Evolutionary conservation across 92 coral and sea anemone species (phyloP), one percentile per base, ranked within the genome.

Genomic region (Anthopleura xanthogrammica): DNA sequence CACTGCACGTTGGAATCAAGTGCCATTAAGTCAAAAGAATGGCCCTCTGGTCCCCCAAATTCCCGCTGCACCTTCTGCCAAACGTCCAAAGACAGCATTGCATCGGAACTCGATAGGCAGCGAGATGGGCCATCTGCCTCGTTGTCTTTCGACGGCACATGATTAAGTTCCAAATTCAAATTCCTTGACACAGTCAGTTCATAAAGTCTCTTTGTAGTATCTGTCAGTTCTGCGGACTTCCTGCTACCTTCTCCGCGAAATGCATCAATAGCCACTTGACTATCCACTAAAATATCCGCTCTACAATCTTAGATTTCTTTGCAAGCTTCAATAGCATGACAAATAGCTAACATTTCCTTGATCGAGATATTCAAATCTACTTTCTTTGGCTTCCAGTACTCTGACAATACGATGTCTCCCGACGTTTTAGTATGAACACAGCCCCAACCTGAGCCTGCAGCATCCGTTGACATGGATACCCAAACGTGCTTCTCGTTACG

Each of bases 61-160:
- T 55, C 54, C 52, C 22, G 16, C 14, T 84, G 65, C 46, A 85
- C 76, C 7, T 0, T 14, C 19, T 41, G 36, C 77, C 66, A 85
- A 24, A 24, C 7, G 36, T 36, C n/a, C 52, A 7, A 52, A 1
- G 79, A 66, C 12, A 78, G 22, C 55, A 14, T 66, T 16, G 66
- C 46, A 23, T 77, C 87, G n/a, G 23, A 12, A 16, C 57, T 57
- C 2, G 83, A 77, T 41, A 82, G 17, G 43, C 79, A 6, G 22
- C 86, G 52, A 48, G 52, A 48, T 48, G 89, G 85, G 16, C 75
- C 85, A 80, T 86, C 89, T 7, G 89, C 89, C 36, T 42, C 62
- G 24, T 86, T 86, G 12, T 23, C 88, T 1, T 50, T 48, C 13
- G 83, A 85, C 7, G 79, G 66, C 16, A 85, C 56, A 50, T 79